phyloP scores from a whole-genome alignment of 2,113 vertebrate genomes.

The Heterocephalus glaber region DNA sequence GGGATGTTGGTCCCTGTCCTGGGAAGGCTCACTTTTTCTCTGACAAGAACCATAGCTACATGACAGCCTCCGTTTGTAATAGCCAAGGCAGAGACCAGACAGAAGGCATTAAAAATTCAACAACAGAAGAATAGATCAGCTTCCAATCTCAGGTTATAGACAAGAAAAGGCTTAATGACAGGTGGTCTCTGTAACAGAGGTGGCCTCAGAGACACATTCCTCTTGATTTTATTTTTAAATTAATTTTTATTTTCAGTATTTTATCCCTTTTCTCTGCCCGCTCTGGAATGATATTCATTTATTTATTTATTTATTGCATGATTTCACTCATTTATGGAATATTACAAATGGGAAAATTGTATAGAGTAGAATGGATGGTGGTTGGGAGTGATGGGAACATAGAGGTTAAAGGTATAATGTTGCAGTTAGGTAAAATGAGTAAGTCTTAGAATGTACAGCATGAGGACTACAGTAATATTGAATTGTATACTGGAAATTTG shows the following conservation, averaged over 20 bases:
- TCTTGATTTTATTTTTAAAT: constrained; percentile 91
- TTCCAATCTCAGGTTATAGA: constrained; percentile 84
- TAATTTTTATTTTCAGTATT: constrained; percentile 88
- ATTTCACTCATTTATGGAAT: background rate
- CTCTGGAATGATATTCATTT: too few species aligned
- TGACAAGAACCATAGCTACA: constrained; percentile 52
- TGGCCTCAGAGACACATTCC: constrained; percentile 88
- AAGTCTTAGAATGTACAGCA: background rate
- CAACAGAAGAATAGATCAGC: constrained; percentile 79
- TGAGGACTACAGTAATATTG: background rate
- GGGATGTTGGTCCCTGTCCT: constrained; percentile 23
- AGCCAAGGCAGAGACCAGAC: constrained; percentile 83
- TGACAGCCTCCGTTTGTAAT: constrained; percentile 80
- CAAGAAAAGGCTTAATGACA: constrained; percentile 85
- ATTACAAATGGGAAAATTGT: background rate
- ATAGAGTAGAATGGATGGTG: background rate
- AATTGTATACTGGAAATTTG: background rate
- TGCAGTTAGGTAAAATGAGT: background rate
- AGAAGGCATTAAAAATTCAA: constrained; percentile 88
- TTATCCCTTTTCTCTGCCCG: constrained; percentile 64
- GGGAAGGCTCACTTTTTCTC: constrained; percentile 56
- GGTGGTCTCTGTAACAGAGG: constrained; percentile 85
- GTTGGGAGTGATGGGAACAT: background rate
- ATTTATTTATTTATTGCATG: too few species aligned
- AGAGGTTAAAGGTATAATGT: background rate